Evolutionary conservation across 2,113 vertebrate genomes (phyloP).

Genomic region (Ailuropoda melanoleuca): DNA sequence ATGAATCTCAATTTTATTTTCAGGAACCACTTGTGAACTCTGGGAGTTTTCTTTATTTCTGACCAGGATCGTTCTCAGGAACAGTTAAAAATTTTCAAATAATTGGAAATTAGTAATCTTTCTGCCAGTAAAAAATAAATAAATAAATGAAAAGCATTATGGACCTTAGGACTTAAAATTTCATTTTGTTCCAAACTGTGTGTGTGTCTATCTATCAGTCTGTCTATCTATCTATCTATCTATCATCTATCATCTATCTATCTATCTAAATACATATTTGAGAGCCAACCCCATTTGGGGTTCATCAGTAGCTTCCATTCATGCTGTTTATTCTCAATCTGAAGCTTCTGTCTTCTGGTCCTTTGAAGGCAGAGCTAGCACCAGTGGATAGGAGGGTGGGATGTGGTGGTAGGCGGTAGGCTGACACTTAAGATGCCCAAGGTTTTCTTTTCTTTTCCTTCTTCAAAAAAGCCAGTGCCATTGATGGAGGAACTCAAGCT

Average conservation of each 20-base stretch:
- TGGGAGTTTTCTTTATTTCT: neutral
- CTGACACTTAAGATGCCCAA: neutral
- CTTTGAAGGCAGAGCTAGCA: neutral
- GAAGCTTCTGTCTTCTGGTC: neutral
- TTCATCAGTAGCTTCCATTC: neutral
- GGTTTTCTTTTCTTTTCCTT: neutral
- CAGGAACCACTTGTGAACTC: neutral
- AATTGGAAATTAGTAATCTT: neutral
- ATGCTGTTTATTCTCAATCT: neutral
- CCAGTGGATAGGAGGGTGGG: neutral
- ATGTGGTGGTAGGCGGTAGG: neutral
- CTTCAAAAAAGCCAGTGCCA: neutral
- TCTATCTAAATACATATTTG: neutral
- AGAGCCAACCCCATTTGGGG: neutral
- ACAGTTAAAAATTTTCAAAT: neutral
- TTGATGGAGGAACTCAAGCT: neutral
- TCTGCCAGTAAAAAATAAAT: neutral
- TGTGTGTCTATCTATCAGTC: neutral
- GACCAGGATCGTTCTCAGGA: neutral
- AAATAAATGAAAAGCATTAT: neutral
- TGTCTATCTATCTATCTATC: too few species aligned
- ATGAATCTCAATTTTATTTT: constrained; percentile 35
- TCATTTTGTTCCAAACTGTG: neutral
- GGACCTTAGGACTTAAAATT: neutral
- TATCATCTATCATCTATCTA: neutral